These are phyloP conservation scores for Dasyornis broadbenti DNA, from an alignment of 2,113 vertebrate genomes.

Conservation along the genomic window DNA sequence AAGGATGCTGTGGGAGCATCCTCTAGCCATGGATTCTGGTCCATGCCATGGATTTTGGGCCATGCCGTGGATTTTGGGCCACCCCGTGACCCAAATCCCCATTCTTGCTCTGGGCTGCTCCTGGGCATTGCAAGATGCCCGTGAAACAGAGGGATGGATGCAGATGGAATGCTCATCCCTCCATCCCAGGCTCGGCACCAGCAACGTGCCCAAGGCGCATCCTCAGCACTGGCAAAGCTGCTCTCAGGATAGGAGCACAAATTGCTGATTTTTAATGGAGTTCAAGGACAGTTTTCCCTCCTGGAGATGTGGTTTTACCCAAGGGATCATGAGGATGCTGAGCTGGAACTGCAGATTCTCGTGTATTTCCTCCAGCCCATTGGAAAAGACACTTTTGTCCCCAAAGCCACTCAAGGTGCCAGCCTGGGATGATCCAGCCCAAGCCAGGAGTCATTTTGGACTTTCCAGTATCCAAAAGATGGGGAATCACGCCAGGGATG, in stretches of 20 bases:
- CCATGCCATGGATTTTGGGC: background rate
- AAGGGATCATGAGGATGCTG: background rate
- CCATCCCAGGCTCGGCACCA: fast-evolving
- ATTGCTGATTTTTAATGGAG: background rate
- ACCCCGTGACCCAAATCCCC: background rate
- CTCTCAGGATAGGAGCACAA: background rate
- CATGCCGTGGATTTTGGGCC: background rate
- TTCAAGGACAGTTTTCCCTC: background rate
- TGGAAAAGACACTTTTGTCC: background rate
- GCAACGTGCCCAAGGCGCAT: fast-evolving
- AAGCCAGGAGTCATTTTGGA: background rate
- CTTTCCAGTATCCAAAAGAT: background rate
- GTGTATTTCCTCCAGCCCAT: fast-evolving
- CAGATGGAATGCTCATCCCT: background rate
- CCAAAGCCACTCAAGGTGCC: background rate
- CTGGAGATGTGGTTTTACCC: background rate
- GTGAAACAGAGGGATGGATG: background rate
- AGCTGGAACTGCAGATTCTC: background rate
- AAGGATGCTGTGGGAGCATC: background rate
- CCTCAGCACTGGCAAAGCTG: fast-evolving
- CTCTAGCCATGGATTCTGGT: background rate
- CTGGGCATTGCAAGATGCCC: background rate
- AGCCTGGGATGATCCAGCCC: background rate
- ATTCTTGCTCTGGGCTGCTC: background rate
- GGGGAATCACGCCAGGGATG: background rate